Conservation (phyloP, 2,888 invertebrate genomes). For the Yponomeuta plumbellus region DNA sequence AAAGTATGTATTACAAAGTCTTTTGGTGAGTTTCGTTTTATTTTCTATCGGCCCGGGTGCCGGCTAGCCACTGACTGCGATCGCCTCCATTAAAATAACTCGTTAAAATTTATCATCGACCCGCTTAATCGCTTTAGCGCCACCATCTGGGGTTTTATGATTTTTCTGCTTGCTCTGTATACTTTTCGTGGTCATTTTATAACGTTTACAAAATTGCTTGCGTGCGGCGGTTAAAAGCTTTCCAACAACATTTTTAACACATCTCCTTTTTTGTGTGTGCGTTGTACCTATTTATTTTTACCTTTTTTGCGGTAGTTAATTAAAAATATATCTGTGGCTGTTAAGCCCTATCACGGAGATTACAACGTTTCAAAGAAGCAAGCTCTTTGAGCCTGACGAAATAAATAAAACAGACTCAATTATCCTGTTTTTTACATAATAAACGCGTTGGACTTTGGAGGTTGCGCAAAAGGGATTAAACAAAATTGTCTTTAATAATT, state of each 20-base stretch:
- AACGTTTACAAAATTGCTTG: conserved; percentile 64
- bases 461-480: not conserved
- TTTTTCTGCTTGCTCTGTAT: conserved; percentile 72
- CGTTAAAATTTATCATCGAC: conserved; percentile 77
- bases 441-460: not conserved
- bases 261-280: conserved; percentile 17
- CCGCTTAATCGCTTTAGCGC: conserved; percentile 76
- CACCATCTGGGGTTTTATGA: conserved; percentile 76
- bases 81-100: conserved; percentile 76
- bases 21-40: conserved; percentile 65
- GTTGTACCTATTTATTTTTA: not conserved
- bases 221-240: conserved; percentile 49
- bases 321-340: not conserved
- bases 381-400: not conserved
- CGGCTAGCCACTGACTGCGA: conserved; percentile 71
- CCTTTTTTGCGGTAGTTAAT: not conserved
- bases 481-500: conserved; percentile 31
- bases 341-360: conserved; percentile 15
- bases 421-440: not conserved
- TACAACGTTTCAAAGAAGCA: conserved; percentile 22
- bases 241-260: conserved; percentile 30
- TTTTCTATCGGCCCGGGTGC: conserved; percentile 71
- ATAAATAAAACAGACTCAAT: conserved; percentile 2
- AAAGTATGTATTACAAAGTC: conserved; percentile 38
- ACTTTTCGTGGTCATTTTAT: conserved; percentile 70